Evolutionary conservation across 2,797 vertebrate genomes (phyloP).

Genomic region (Staurois parvus): DNA sequence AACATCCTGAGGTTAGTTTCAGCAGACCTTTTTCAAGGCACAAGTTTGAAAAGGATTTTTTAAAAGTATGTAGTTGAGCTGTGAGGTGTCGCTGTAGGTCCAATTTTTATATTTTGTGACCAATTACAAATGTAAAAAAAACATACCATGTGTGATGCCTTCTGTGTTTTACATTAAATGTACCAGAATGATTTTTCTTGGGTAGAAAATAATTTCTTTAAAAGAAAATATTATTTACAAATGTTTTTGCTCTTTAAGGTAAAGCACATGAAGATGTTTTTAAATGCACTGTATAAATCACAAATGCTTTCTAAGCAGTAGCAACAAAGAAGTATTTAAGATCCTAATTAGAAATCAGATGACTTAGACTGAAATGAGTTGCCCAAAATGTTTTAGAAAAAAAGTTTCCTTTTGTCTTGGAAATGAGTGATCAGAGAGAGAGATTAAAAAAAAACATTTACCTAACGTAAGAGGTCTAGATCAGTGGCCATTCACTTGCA

Average conservation of each 20-base stretch:
- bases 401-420: too few relatives aligned
- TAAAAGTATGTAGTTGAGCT: neutral
- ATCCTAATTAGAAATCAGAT: too few relatives aligned
- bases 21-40: slow-evolving; percentile 2
- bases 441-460: too few relatives aligned
- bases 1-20: neutral
- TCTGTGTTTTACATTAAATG: neutral
- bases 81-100: neutral
- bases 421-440: too few relatives aligned
- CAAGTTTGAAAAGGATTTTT: neutral
- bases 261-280: neutral
- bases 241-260: neutral
- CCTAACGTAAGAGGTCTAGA: too few relatives aligned
- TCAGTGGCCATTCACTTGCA: too few relatives aligned
- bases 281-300: too few relatives aligned
- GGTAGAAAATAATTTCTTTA: neutral
- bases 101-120: neutral
- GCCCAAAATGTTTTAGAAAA: too few relatives aligned
- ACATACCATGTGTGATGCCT: neutral
- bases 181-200: neutral
- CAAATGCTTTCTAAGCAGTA: too few relatives aligned
- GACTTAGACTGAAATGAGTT: too few relatives aligned
- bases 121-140: neutral
- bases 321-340: too few relatives aligned
- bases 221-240: neutral